Evolutionary conservation across 2,888 invertebrate species (phyloP).

Genomic region (Mythimna albipuncta): DNA sequence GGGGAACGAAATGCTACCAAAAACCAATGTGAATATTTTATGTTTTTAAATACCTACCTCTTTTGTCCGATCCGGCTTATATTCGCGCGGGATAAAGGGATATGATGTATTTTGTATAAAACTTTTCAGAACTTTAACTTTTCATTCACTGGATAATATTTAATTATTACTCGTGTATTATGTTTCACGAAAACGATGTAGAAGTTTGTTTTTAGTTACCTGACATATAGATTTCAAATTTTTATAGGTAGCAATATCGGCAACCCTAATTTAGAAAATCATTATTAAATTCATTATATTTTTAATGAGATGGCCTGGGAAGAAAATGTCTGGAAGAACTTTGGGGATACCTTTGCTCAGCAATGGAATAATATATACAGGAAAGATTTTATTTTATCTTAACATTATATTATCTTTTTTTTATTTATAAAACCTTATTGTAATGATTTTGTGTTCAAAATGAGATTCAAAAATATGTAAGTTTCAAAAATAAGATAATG

Average conservation of each 20-base stretch:
- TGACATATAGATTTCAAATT: not conserved
- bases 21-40: constrained; percentile 31
- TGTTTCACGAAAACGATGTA: not conserved
- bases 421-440: not conserved
- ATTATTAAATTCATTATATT: too few species aligned
- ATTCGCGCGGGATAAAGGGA: constrained; percentile 6
- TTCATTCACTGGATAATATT: constrained; percentile 14
- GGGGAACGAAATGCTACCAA: not conserved
- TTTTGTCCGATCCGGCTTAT: constrained; percentile 36
- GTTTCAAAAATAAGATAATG: not conserved
- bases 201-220: not conserved
- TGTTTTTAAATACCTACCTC: constrained; percentile 20
- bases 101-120: constrained; percentile 12
- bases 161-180: not conserved
- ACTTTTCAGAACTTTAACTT: constrained; percentile 24
- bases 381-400: too few species aligned
- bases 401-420: too few species aligned
- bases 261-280: too few species aligned
- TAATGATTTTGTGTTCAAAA: too few species aligned
- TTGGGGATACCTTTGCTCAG: too few species aligned
- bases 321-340: too few species aligned
- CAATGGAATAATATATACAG: too few species aligned
- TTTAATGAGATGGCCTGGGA: too few species aligned
- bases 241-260: too few species aligned
- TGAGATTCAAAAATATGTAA: not conserved